Evolutionary conservation across 35 echinoderm and acorn worm genomes (phyloP).

Genomic region (Acanthaster planci): DNA sequence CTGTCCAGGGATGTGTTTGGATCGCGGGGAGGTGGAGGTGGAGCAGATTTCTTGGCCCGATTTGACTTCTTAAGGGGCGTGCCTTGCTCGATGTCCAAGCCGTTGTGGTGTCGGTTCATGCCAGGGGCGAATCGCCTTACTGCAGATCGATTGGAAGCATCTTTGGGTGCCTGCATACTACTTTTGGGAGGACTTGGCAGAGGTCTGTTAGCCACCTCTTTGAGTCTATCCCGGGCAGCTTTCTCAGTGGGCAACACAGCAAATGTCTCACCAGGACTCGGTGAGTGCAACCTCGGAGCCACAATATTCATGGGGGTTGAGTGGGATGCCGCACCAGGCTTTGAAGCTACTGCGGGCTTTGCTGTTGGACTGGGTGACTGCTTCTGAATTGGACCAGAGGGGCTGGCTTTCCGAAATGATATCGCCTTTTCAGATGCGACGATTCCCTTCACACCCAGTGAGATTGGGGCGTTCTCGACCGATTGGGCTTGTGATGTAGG

Average conservation of each 20-base stretch:
- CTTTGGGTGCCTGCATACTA: no score
- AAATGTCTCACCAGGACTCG: neutral
- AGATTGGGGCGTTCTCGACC: neutral
- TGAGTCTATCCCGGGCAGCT: neutral
- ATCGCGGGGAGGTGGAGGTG: conserved; percentile 1
- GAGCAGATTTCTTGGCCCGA: neutral
- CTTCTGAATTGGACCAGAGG: neutral
- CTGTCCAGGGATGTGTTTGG: neutral
- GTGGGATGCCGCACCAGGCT: neutral
- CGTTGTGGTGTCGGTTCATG: neutral
- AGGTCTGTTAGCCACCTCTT: neutral
- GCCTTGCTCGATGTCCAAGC: neutral
- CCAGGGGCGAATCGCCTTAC: neutral
- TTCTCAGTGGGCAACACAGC: neutral
- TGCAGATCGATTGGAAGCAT: neutral
- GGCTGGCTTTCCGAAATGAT: conserved; percentile 6
- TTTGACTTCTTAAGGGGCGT: neutral
- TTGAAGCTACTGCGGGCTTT: neutral
- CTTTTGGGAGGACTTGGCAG: neutral
- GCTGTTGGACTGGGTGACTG: neutral
- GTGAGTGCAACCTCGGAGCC: neutral
- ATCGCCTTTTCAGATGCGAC: neutral
- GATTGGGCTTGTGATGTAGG: neutral
- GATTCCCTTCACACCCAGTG: neutral
- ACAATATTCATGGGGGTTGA: neutral